A percentile compares a stretch with the other conserved stretches of the same genome.
phyloP scores from a whole-genome alignment of 2,797 vertebrate genomes.

The Geotrypetes seraphini region DNA sequence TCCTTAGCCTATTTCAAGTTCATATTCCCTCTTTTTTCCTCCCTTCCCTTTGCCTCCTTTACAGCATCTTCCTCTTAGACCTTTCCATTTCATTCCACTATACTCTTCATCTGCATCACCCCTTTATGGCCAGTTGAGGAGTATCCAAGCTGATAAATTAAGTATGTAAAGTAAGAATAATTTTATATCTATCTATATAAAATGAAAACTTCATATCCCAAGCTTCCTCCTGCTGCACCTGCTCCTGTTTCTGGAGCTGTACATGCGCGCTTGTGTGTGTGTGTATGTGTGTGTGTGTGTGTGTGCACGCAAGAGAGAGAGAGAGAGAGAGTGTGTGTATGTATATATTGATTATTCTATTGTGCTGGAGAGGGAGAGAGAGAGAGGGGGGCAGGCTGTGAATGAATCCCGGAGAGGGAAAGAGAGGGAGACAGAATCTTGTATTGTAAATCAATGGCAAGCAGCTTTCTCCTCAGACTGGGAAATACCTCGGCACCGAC shows the following conservation, averaged over 20 bases:
- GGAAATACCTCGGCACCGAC: slow-evolving; percentile 20
- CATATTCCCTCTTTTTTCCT: no score
- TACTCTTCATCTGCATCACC: slow-evolving; percentile 5
- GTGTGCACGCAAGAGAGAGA: neutral
- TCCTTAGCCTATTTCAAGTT: no score
- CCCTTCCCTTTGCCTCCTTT: neutral
- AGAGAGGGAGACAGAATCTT: slow-evolving; percentile 15
- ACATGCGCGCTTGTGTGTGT: neutral
- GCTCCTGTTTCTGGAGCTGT: slow-evolving; percentile 10
- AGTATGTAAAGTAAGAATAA: no score
- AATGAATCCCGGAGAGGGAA: slow-evolving; percentile 13
- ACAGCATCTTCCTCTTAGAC: neutral
- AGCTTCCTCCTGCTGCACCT: slow-evolving; percentile 14
- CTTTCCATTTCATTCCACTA: slow-evolving; percentile 4
- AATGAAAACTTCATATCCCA: no score
- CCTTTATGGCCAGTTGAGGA: slow-evolving; percentile 3
- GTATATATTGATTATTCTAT: slow-evolving; percentile 19
- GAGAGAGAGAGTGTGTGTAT: slow-evolving; percentile 3
- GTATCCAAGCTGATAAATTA: no score
- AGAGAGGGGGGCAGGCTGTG: slow-evolving; percentile 17
- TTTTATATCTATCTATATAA: no score
- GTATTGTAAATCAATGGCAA: slow-evolving; percentile 22
- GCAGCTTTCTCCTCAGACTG: slow-evolving; percentile 19
- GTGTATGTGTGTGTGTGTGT: neutral
- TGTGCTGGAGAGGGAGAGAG: slow-evolving; percentile 13